These are phyloP conservation scores for Metacarcinus magister DNA, from an alignment of 2,888 invertebrate genomes.

Conservation along the genomic window DNA sequence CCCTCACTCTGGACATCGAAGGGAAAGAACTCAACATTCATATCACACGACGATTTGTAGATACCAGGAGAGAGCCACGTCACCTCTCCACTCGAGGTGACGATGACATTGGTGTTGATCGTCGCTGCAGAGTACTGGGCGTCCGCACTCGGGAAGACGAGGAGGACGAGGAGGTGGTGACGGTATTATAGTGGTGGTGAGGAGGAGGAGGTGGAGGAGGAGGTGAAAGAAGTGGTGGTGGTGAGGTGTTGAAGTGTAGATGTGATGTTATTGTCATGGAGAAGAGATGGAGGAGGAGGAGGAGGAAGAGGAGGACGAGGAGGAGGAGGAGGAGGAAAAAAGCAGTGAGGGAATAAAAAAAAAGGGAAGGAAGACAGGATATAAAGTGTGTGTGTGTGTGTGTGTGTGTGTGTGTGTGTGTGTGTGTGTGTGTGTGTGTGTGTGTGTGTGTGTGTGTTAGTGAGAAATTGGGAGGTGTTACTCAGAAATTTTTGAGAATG, in stretches of 20 bases:
- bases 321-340: too few species aligned
- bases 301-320: too few species aligned
- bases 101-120: slow-evolving; percentile 94
- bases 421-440: neutral
- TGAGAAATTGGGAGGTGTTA: neutral
- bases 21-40: slow-evolving; percentile 93
- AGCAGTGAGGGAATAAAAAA: neutral
- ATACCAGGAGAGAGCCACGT: slow-evolving; percentile 92
- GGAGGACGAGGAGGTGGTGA: neutral
- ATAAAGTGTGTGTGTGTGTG: neutral
- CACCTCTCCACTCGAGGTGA: slow-evolving; percentile 91
- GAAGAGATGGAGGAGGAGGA: neutral
- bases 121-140: slow-evolving; percentile 93
- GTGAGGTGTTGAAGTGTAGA: neutral
- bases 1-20: slow-evolving; percentile 93
- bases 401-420: neutral
- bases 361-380: neutral
- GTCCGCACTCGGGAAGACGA: slow-evolving; percentile 88
- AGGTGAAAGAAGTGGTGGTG: too few species aligned
- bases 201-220: neutral
- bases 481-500: neutral
- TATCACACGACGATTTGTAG: slow-evolving; percentile 91
- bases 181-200: neutral
- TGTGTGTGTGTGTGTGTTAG: slow-evolving; percentile 42
- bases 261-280: neutral